Evolutionary conservation across 2,113 vertebrate species (phyloP).

Genomic region (Menidia beryllina): DNA sequence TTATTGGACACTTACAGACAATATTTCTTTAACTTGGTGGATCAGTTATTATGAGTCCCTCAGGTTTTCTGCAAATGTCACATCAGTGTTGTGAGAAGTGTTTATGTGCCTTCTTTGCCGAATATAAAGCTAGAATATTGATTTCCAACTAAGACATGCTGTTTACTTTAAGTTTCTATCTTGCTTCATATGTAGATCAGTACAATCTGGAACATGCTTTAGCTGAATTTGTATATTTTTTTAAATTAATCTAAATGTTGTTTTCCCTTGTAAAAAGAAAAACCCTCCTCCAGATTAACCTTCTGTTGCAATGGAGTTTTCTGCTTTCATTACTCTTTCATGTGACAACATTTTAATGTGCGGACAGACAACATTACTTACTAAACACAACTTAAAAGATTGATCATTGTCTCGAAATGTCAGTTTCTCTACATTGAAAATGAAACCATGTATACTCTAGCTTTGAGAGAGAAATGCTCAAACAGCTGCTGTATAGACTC

Average conservation of each 20-base stretch:
- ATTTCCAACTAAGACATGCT: background rate
- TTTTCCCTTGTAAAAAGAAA: too few species aligned
- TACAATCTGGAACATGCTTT: background rate
- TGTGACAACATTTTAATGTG: too few species aligned
- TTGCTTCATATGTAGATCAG: background rate
- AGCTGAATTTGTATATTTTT: too few species aligned
- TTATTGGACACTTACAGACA: background rate
- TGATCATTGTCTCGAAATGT: background rate
- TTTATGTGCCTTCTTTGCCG: background rate
- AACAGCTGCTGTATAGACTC: conserved; percentile 4
- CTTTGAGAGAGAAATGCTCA: background rate
- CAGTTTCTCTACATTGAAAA: conserved; percentile 4
- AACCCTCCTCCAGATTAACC: background rate
- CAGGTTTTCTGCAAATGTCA: background rate
- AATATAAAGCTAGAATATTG: background rate
- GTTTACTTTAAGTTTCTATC: background rate
- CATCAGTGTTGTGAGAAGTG: background rate
- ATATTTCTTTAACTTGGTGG: background rate
- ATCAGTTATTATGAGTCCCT: background rate
- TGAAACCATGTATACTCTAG: background rate
- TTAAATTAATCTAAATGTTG: background rate
- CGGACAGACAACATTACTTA: background rate
- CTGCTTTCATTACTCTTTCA: too few species aligned
- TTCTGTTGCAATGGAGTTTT: background rate
- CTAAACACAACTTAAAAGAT: background rate